These are phyloP conservation scores for Mesitornis unicolor DNA, from an alignment of 2,113 vertebrate species.

Conservation along the genomic window DNA sequence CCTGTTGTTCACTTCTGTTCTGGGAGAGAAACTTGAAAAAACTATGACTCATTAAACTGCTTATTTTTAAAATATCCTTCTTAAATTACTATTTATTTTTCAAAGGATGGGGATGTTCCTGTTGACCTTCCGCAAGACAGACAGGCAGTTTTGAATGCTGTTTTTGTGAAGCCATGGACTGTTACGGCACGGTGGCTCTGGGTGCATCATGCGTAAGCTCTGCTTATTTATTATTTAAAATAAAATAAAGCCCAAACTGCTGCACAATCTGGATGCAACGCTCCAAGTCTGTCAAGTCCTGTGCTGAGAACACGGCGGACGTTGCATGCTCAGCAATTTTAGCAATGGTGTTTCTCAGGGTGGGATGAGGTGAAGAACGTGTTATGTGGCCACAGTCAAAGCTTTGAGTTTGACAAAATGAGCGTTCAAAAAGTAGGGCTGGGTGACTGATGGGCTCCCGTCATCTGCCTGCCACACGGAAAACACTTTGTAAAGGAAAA, in stretches of 20 bases:
- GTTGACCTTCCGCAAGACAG: not conserved
- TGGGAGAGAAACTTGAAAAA: too few species aligned
- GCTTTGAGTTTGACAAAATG: not conserved
- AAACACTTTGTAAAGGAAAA: not conserved
- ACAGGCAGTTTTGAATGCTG: rapidly evolving
- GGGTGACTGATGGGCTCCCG: not conserved
- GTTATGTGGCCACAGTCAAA: rapidly evolving
- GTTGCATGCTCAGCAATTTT: rapidly evolving
- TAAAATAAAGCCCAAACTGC: not conserved
- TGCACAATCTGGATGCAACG: not conserved
- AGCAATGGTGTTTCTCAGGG: not conserved
- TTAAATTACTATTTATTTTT: not conserved
- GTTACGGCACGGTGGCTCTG: rapidly evolving
- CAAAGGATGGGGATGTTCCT: not conserved
- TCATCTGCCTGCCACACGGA: not conserved
- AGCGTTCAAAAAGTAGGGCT: not conserved
- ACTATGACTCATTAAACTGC: rapidly evolving
- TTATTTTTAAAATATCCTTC: not conserved
- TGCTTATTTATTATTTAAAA: too few species aligned
- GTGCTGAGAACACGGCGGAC: not conserved
- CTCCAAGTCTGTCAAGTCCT: too few species aligned
- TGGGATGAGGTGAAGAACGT: not conserved
- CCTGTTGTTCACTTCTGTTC: too few species aligned
- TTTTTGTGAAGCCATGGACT: not conserved
- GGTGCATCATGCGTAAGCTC: not conserved